phyloP scores from a whole-genome alignment of 2,113 vertebrate genomes.

The Channa maculata region DNA sequence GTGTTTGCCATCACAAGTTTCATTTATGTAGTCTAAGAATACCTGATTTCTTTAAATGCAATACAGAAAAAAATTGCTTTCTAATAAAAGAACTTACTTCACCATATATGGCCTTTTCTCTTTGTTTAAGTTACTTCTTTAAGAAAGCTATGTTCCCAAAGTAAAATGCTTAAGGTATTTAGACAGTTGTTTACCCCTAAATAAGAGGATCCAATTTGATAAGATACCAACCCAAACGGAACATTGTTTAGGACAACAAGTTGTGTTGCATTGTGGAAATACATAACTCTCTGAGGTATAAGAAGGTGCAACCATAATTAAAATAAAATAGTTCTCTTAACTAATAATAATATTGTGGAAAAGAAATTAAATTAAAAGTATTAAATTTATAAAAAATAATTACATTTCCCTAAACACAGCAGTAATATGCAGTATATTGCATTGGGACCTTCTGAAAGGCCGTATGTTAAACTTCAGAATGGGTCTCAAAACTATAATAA shows the following conservation, averaged over 20 bases:
- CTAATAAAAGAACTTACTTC: conserved; percentile 86
- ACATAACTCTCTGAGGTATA: background rate
- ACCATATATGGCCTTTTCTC: conserved; percentile 49
- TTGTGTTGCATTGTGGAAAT: background rate
- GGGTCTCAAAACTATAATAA: no score
- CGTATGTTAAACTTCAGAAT: no score
- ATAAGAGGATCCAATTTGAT: conserved; percentile 4
- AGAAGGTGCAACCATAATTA: background rate
- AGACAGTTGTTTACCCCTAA: background rate
- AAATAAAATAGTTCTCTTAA: no score
- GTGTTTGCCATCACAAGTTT: conserved; percentile 73
- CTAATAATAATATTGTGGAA: no score
- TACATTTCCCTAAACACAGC: no score
- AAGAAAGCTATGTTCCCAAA: background rate
- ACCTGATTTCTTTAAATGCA: conserved; percentile 83
- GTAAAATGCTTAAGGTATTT: background rate
- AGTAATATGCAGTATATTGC: no score
- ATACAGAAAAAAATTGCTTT: conserved; percentile 84
- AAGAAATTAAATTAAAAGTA: no score
- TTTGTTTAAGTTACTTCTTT: background rate
- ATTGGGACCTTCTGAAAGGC: no score
- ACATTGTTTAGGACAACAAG: background rate
- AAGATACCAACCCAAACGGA: background rate
- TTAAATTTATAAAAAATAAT: no score
- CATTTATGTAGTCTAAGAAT: conserved; percentile 75